phyloP scores from a whole-genome alignment of 2,113 vertebrate genomes.

The Pachycephala philippinensis region DNA sequence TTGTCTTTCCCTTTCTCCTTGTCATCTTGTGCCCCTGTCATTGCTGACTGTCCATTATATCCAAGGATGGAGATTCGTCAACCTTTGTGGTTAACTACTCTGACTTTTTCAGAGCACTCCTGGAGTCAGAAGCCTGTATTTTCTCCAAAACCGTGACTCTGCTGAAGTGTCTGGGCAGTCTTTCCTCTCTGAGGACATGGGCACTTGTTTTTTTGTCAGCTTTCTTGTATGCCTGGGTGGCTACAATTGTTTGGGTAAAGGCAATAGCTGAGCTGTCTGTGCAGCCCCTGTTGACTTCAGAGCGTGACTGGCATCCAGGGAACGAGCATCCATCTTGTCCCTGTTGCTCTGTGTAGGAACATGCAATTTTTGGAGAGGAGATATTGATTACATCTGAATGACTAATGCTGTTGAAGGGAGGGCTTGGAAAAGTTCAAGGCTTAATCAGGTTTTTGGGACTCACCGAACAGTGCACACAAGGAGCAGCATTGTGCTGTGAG shows the following conservation, averaged over 20 bases:
- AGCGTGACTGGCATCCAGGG: neutral
- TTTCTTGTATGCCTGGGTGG: neutral
- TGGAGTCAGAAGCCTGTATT: neutral
- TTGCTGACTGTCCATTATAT: neutral
- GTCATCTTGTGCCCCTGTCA: neutral
- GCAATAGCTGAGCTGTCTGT: neutral
- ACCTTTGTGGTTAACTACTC: neutral
- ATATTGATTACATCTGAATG: neutral
- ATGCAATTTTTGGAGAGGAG: fast-evolving
- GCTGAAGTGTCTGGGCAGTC: neutral
- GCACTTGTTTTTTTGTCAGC: neutral
- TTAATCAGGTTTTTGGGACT: neutral
- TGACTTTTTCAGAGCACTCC: neutral
- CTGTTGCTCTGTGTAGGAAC: neutral
- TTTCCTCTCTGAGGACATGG: neutral
- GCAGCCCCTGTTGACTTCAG: neutral
- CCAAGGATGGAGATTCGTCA: neutral
- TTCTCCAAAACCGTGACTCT: neutral
- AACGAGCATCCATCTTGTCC: neutral
- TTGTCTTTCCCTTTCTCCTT: neutral
- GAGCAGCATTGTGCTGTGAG: neutral
- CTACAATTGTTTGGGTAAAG: neutral
- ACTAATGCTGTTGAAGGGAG: neutral
- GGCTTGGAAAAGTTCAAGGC: neutral
- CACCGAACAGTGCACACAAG: neutral